Evolutionary conservation across 1,140 invertebrate genomes (phyloP).

Genomic region (Caenorhabditis latens): DNA sequence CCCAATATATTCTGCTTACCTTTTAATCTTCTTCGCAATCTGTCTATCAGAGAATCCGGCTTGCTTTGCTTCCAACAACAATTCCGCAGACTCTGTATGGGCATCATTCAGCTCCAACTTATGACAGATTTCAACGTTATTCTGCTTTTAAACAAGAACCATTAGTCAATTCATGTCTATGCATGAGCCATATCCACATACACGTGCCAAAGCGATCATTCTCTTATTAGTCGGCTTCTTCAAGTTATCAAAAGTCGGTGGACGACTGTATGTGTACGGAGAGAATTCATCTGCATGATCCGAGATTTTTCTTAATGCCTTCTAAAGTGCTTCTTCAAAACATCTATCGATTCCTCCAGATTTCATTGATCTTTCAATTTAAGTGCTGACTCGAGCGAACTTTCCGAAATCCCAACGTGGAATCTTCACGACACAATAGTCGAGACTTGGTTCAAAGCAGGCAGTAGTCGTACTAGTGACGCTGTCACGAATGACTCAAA

Average conservation of each 20-base stretch:
- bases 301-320: conserved; percentile 97
- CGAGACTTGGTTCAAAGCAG: conserved; percentile 98
- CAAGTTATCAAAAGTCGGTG: conserved; percentile 85
- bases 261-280: conserved; percentile 85
- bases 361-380: conserved; percentile 99
- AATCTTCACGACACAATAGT: conserved; percentile 97
- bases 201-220: conserved; percentile 95
- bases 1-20: conserved; percentile 81
- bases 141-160: conserved; percentile 96
- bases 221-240: conserved; percentile 93
- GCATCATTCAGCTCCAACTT: conserved; percentile 70
- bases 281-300: conserved; percentile 94
- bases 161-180: conserved; percentile 94
- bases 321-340: conserved; percentile 99
- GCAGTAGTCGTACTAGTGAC: conserved; percentile 95
- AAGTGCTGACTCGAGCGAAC: conserved; percentile 92
- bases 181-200: conserved; percentile 89
- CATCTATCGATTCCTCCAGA: conserved; percentile 96
- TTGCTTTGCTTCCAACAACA: conserved; percentile 88
- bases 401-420: conserved; percentile 98
- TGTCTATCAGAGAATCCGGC: conserved; percentile 97
- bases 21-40: conserved; percentile 89
- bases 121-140: conserved; percentile 87
- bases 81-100: conserved; percentile 78
- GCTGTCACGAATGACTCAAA: conserved; percentile 91